A percentile compares a stretch with the other conserved stretches of the same genome.
These are phyloP conservation scores for Argyresthia albistria DNA, from an alignment of 2,888 invertebrate species.

Conservation along the genomic window DNA sequence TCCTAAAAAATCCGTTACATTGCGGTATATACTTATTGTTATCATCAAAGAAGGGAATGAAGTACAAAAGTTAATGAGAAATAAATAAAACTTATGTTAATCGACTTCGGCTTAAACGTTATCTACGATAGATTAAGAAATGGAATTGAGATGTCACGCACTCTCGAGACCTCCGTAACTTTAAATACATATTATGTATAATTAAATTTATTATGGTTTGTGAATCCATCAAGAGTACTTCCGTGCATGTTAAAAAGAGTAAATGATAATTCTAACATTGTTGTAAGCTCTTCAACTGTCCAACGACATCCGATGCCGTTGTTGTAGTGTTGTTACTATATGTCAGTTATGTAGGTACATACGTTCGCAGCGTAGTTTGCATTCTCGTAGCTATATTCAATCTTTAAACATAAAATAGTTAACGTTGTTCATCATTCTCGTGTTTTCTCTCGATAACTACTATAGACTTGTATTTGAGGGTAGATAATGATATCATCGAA, in stretches of 20 bases:
- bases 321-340: constrained; percentile 45
- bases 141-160: constrained; percentile 44
- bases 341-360: constrained; percentile 64
- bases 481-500: constrained; percentile 57
- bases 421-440: constrained; percentile 55
- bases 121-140: constrained; percentile 50
- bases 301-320: constrained; percentile 33
- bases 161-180: constrained; percentile 2
- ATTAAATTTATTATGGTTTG: constrained; percentile 14
- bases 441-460: constrained; percentile 46
- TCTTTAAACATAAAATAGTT: constrained; percentile 43
- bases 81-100: constrained; percentile 38
- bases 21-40: constrained; percentile 32
- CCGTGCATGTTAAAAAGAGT: constrained; percentile 25
- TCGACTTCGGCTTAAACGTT: constrained; percentile 41
- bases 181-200: constrained; percentile 2
- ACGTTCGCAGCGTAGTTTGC: constrained; percentile 43
- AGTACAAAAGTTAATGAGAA: constrained; percentile 49
- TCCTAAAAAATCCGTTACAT: constrained; percentile 7
- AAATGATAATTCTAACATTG: constrained; percentile 15
- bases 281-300: constrained; percentile 37
- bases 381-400: constrained; percentile 44
- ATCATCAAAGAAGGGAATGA: constrained; percentile 26
- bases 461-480: constrained; percentile 48
- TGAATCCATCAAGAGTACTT: constrained; percentile 30